Evolutionary conservation across 1,140 invertebrate genomes (phyloP).

Genomic region (Drosophila jambulina): DNA sequence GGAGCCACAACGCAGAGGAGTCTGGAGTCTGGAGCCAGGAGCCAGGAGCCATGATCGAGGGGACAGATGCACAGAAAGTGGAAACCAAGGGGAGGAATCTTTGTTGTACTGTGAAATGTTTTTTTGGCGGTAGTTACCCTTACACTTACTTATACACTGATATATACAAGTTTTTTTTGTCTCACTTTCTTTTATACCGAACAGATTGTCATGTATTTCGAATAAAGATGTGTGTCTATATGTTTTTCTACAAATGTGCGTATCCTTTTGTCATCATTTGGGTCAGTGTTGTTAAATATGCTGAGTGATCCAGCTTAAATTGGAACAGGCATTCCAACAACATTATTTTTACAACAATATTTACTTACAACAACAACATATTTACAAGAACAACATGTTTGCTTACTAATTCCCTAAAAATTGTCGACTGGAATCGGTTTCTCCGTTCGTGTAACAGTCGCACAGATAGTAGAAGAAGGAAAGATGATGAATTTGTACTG

Average conservation of each 20-base stretch:
- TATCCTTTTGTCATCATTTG: background rate
- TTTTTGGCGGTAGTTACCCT: conserved; percentile 53
- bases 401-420: no score
- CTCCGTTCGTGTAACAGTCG: no score
- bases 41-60: conserved; percentile 12
- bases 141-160: conserved; percentile 44
- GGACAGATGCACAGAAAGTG: conserved; percentile 14
- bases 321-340: no score
- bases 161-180: conserved; percentile 44
- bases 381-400: no score
- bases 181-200: conserved; percentile 69
- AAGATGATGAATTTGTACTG: no score
- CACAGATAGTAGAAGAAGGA: no score
- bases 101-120: conserved; percentile 67
- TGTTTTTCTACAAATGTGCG: conserved; percentile 57
- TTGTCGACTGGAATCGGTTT: no score
- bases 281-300: no score
- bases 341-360: no score
- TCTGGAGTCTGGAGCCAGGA: background rate
- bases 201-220: conserved; percentile 68
- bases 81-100: conserved; percentile 40
- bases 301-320: no score
- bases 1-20: conserved; percentile 15
- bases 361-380: no score
- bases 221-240: conserved; percentile 73